Evolutionary conservation across 2,888 invertebrate species (phyloP).

Genomic region (Orthonychiurus folsomi): DNA sequence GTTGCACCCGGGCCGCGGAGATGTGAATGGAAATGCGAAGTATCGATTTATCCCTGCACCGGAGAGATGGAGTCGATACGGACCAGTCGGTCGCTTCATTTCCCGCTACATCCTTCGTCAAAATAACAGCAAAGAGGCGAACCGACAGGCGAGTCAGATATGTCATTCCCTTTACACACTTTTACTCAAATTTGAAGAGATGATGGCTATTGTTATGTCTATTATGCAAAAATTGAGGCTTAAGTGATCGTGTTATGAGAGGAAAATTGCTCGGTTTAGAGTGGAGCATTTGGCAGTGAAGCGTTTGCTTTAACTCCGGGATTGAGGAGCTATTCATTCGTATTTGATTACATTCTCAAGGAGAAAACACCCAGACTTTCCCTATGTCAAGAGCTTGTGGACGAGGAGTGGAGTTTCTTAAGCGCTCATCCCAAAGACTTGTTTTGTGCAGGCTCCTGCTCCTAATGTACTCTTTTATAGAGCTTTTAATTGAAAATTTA

Average conservation of each 20-base stretch:
- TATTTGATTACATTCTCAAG: background rate
- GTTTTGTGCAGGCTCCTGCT: too few relatives aligned
- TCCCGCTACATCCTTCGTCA: slow-evolving; percentile 39
- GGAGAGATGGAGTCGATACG: slow-evolving; percentile 31
- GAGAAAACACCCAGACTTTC: too few relatives aligned
- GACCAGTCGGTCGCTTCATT: slow-evolving; percentile 37
- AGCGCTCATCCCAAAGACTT: background rate
- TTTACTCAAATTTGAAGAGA: background rate
- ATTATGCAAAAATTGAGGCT: slow-evolving; percentile 6
- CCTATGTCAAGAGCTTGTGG: background rate
- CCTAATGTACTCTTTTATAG: too few relatives aligned
- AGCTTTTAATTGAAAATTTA: background rate
- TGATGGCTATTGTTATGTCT: background rate
- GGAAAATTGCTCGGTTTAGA: background rate
- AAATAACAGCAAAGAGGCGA: slow-evolving; percentile 30
- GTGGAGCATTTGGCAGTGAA: too few relatives aligned
- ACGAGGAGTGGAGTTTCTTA: too few relatives aligned
- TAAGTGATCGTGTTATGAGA: background rate
- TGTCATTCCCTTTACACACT: background rate
- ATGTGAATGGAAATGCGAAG: slow-evolving; percentile 40
- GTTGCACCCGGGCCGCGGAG: slow-evolving; percentile 36
- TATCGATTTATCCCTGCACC: slow-evolving; percentile 34
- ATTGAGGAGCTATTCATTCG: background rate
- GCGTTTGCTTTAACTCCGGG: too few relatives aligned
- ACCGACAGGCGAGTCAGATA: slow-evolving; percentile 25